These are phyloP conservation scores for Cheilosia soror DNA, from an alignment of 2,888 invertebrate species.

Conservation along the genomic window DNA sequence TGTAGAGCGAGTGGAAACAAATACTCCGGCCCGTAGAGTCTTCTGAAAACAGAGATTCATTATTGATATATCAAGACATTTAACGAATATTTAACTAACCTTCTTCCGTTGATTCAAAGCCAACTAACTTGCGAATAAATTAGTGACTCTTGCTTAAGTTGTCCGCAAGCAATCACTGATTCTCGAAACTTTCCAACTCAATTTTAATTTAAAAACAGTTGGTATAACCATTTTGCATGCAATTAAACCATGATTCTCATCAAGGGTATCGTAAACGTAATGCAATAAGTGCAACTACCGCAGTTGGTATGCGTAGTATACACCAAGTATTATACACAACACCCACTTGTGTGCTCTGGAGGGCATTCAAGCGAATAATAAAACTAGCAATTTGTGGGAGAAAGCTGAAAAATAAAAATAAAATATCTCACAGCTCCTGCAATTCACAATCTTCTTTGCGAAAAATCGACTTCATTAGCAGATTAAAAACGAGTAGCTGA, in stretches of 20 bases:
- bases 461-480: too few species aligned
- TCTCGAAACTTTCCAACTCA: neutral
- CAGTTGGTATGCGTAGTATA: neutral
- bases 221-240: neutral
- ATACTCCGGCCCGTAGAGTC: too few species aligned
- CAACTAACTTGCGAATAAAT: too few species aligned
- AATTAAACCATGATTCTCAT: neutral
- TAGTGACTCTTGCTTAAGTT: too few species aligned
- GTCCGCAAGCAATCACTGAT: neutral
- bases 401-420: too few species aligned
- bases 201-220: neutral
- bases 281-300: neutral
- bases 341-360: conserved; percentile 3
- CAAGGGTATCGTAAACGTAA: neutral
- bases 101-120: too few species aligned
- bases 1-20: too few species aligned
- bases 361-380: neutral
- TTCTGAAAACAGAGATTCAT: too few species aligned
- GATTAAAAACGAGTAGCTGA: too few species aligned
- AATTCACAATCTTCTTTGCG: too few species aligned
- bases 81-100: too few species aligned
- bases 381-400: neutral
- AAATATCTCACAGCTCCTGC: neutral
- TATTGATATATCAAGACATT: too few species aligned
- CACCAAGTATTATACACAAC: neutral